A percentile compares a stretch with the other conserved stretches of the same genome.
Conservation (phyloP, 2,888 invertebrate species). For the Onchidella celtica region DNA sequence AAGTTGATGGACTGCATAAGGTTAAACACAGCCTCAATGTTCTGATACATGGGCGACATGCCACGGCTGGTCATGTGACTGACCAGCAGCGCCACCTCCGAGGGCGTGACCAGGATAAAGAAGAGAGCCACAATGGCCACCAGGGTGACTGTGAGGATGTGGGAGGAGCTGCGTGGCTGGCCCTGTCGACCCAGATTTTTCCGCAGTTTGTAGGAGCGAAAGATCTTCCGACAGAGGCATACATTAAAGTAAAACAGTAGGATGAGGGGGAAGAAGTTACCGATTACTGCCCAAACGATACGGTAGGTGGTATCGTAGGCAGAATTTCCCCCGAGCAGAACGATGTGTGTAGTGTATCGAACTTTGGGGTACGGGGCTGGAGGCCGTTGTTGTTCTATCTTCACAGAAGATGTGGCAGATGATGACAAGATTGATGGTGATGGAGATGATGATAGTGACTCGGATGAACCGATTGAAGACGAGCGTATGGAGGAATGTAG, state of each 20-base stretch:
- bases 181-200: conserved; percentile 61
- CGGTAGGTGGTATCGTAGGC: conserved; percentile 66
- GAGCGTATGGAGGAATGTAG: background rate
- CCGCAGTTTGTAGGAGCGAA: conserved; percentile 70
- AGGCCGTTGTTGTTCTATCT: background rate
- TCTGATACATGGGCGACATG: conserved; percentile 67
- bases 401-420: background rate
- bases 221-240: conserved; percentile 73
- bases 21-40: conserved; percentile 83
- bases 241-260: conserved; percentile 75
- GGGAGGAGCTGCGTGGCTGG: conserved; percentile 58
- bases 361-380: background rate
- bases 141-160: conserved; percentile 74
- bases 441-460: background rate
- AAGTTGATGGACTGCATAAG: conserved; percentile 88
- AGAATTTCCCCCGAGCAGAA: background rate
- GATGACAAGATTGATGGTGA: background rate
- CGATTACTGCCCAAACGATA: conserved; percentile 70
- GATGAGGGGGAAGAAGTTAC: conserved; percentile 72
- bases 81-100: conserved; percentile 73
- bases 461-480: no score
- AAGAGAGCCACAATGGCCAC: conserved; percentile 78
- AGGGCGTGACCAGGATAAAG: conserved; percentile 76
- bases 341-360: background rate
- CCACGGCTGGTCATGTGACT: conserved; percentile 62